Evolutionary conservation across 1,140 invertebrate species (phyloP).

Genomic region (Periplaneta americana): DNA sequence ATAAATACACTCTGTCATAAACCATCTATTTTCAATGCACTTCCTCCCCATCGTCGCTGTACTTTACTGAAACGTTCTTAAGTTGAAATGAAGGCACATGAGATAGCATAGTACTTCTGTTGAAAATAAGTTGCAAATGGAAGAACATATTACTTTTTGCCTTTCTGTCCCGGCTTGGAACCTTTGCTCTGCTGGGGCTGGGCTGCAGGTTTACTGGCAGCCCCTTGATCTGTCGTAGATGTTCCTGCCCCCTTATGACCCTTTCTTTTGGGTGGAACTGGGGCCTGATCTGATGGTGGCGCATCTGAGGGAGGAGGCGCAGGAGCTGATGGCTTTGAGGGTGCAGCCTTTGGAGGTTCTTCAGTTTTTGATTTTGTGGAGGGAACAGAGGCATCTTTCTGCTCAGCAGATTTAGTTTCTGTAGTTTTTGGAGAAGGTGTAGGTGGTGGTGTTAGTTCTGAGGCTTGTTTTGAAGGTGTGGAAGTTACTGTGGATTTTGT

Average conservation of each 20-base stretch:
- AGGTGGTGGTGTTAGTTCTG: not conserved
- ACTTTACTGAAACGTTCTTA: too few relatives aligned
- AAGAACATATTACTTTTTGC: not conserved
- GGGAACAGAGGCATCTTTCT: constrained; percentile 3
- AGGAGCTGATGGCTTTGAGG: constrained; percentile 22
- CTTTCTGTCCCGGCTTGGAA: not conserved
- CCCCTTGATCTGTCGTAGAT: not conserved
- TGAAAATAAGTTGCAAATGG: not conserved
- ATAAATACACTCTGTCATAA: not conserved
- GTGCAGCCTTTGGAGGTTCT: constrained; percentile 7
- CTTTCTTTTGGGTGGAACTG: not conserved
- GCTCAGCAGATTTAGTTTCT: too few relatives aligned
- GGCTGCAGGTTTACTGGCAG: not conserved
- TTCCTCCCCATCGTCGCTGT: too few relatives aligned
- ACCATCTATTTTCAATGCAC: too few relatives aligned
- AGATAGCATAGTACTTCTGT: not conserved
- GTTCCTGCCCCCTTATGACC: not conserved
- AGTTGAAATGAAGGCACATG: not conserved
- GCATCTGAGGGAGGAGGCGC: constrained; percentile 13
- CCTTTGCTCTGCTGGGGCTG: not conserved
- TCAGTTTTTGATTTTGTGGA: constrained; percentile 17
- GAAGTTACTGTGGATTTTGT: not conserved
- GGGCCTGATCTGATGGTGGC: not conserved
- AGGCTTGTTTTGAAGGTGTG: not conserved
- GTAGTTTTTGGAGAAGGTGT: not conserved